Percentiles rank a stretch among this genome's conserved stretches.
phyloP scores from a whole-genome alignment of 2,797 vertebrate species.

The Enteromius afrohamiltoni region DNA sequence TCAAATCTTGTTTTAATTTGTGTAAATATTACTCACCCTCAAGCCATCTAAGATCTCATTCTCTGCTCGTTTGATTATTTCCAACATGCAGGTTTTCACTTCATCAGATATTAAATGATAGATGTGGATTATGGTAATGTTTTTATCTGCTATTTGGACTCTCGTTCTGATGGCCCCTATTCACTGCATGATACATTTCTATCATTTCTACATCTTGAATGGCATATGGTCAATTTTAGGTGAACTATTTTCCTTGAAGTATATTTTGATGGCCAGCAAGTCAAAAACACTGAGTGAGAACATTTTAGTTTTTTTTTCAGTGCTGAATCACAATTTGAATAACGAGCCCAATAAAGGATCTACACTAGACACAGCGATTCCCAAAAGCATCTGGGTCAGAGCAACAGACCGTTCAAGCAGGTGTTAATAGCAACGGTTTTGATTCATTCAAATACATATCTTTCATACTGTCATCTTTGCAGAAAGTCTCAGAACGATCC shows the following conservation, averaged over 20 bases:
- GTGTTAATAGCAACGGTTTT: slow-evolving; percentile 14
- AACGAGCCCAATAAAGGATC: neutral
- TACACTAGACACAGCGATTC: slow-evolving; percentile 3
- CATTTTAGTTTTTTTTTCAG: neutral
- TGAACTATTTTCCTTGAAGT: neutral
- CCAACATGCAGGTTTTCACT: neutral
- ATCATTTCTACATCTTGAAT: neutral
- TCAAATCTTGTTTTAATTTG: neutral
- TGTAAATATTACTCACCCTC: neutral
- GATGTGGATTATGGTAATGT: neutral
- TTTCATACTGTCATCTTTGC: slow-evolving; percentile 9
- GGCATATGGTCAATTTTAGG: neutral
- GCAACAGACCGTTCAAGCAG: slow-evolving; percentile 8
- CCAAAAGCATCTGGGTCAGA: neutral
- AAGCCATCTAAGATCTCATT: neutral
- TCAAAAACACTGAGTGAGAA: neutral
- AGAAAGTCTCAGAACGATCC: slow-evolving; percentile 24
- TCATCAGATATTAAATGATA: neutral
- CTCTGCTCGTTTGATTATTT: neutral
- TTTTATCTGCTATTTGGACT: neutral
- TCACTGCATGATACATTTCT: neutral
- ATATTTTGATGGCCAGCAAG: neutral
- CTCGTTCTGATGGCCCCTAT: neutral
- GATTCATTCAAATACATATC: slow-evolving; percentile 10
- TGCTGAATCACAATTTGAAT: neutral